Percentiles rank a stretch among this genome's conserved stretches.
These are phyloP conservation scores for Calypte anna DNA, from an alignment of 2,113 vertebrate species.

Conservation along the genomic window DNA sequence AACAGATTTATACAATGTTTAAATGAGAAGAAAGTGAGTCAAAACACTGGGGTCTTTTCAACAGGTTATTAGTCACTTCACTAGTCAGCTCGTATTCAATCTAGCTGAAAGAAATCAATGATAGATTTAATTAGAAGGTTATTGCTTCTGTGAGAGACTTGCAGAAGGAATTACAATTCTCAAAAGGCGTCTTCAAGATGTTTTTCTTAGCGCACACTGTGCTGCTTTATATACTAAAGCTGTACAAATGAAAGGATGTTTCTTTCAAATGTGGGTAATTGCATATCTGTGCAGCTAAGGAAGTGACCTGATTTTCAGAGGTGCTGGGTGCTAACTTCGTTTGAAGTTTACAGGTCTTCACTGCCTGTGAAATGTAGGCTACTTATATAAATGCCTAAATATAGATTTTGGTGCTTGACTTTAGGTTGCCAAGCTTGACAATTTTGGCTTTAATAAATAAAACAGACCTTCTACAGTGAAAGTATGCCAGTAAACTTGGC, in stretches of 20 bases:
- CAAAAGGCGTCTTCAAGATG: background rate
- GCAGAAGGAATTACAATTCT: slow-evolving; percentile 44
- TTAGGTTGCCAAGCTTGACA: background rate
- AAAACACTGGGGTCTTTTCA: slow-evolving; percentile 40
- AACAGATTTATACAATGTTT: background rate
- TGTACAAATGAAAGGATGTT: background rate
- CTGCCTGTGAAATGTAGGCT: background rate
- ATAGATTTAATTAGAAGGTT: slow-evolving; percentile 55
- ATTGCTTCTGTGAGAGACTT: slow-evolving; percentile 51
- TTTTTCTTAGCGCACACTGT: background rate
- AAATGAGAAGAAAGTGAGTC: slow-evolving; percentile 15
- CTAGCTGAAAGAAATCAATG: slow-evolving; percentile 40
- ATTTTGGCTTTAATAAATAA: slow-evolving; percentile 31
- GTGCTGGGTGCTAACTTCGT: background rate
- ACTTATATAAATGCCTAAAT: slow-evolving; percentile 15
- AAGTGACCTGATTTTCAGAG: background rate
- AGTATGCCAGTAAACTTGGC: background rate
- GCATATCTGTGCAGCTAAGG: background rate
- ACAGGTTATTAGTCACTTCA: background rate
- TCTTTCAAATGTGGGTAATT: background rate
- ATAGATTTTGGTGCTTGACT: background rate
- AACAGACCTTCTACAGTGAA: background rate
- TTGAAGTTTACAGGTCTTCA: background rate
- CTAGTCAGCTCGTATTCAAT: background rate
- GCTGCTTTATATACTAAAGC: background rate